Evolutionary conservation across 2,888 invertebrate species (phyloP).

Genomic region (Anthophora plumipes): DNA sequence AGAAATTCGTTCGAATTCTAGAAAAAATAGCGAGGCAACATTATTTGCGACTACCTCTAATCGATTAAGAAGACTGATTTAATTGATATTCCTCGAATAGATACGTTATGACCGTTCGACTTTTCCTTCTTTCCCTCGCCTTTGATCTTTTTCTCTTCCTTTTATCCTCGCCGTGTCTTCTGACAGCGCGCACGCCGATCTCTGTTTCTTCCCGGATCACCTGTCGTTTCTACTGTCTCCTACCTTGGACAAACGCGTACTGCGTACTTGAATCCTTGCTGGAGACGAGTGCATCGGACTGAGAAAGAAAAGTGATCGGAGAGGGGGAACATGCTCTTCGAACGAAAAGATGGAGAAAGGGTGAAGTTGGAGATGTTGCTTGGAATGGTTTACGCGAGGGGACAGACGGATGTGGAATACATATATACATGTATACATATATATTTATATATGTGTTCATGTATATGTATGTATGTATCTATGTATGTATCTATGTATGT

Average conservation of each 20-base stretch:
- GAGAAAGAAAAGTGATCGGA: conserved; percentile 50
- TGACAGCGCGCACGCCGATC: conserved; percentile 40
- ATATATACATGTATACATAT: too few relatives aligned
- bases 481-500: too few relatives aligned
- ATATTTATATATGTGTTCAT: too few relatives aligned
- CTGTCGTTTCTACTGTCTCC: conserved; percentile 37
- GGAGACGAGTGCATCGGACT: conserved; percentile 64
- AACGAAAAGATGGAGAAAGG: conserved; percentile 62
- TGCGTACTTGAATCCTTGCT: conserved; percentile 59
- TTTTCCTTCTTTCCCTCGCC: conserved; percentile 20
- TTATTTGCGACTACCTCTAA: conserved; percentile 22
- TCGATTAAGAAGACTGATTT: conserved; percentile 2
- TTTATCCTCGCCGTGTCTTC: conserved; percentile 12
- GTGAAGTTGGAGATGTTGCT: conserved; percentile 45
- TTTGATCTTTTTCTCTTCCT: conserved; percentile 3
- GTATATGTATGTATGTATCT: too few relatives aligned
- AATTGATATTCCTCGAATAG: conserved; percentile 2
- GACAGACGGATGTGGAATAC: conserved; percentile 37
- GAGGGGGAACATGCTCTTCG: conserved; percentile 30
- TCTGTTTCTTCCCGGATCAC: conserved; percentile 48
- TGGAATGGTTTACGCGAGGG: conserved; percentile 19
- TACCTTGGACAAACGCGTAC: conserved; percentile 24
- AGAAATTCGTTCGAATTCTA: background rate
- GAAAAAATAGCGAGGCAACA: background rate
- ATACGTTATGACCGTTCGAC: background rate